Conservation (phyloP, 2,797 vertebrate genomes). For the Numenius phaeopus region DNA sequence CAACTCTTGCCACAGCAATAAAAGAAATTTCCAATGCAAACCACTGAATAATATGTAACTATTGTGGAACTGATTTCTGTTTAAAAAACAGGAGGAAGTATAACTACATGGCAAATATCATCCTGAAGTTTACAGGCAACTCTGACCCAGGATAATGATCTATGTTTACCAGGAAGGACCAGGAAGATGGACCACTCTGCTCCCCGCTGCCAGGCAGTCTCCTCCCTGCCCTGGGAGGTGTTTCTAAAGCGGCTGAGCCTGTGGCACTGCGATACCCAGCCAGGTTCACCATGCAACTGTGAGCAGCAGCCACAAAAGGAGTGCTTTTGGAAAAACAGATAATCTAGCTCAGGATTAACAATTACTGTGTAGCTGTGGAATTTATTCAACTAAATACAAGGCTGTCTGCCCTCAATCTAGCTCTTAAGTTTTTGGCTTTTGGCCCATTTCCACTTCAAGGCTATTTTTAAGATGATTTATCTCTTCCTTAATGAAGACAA, state of each 20-base stretch:
- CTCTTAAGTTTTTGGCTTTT: slow-evolving; percentile 11
- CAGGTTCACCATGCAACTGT: background rate
- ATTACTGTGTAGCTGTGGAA: background rate
- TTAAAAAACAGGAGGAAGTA: background rate
- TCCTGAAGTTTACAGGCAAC: background rate
- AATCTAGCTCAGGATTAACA: slow-evolving; percentile 52
- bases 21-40: background rate
- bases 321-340: background rate
- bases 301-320: background rate
- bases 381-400: slow-evolving; percentile 25
- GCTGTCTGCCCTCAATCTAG: background rate
- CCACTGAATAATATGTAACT: background rate
- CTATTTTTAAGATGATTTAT: background rate
- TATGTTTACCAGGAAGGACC: background rate
- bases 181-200: background rate
- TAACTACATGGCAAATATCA: background rate
- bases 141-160: background rate
- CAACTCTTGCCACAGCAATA: background rate
- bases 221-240: background rate
- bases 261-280: background rate
- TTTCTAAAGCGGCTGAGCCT: background rate
- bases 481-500: background rate
- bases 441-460: background rate
- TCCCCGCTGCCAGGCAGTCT: rapidly evolving
- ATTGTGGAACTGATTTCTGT: background rate